Conservation (phyloP, 2,797 vertebrate genomes). For the Menidia menidia region DNA sequence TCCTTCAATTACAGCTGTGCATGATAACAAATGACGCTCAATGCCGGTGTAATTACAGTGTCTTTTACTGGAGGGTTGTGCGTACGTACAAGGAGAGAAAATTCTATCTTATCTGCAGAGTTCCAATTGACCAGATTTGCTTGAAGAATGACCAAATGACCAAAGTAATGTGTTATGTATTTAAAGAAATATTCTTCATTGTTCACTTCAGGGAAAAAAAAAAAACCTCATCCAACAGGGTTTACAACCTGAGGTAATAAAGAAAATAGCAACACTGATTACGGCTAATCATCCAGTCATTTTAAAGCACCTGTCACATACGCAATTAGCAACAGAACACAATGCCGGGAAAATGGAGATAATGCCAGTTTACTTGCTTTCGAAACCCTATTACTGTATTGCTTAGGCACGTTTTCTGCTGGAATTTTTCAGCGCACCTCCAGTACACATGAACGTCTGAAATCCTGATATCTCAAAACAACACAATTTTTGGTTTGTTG, state of each 20-base stretch:
- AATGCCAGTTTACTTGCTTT: constrained; percentile 6
- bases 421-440: constrained; percentile 4
- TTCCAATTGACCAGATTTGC: neutral
- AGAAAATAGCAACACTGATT: neutral
- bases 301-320: no score
- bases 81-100: neutral
- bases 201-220: no score
- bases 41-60: constrained; percentile 42
- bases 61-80: constrained; percentile 13
- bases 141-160: neutral
- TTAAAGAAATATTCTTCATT: neutral
- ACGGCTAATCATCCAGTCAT: constrained; percentile 5
- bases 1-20: constrained; percentile 50
- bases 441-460: constrained; percentile 1
- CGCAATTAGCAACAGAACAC: no score
- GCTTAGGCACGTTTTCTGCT: constrained; percentile 9
- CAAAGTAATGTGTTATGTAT: neutral
- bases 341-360: neutral
- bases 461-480: neutral
- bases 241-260: no score
- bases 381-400: constrained; percentile 8
- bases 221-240: no score
- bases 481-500: neutral
- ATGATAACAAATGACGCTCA: constrained; percentile 29
- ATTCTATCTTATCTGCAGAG: neutral